Evolutionary conservation across 64 coral and sea anemone genomes (phyloP), one percentile per base, ranked within the genome.

Genomic region (Dendronephthya gigantea): DNA sequence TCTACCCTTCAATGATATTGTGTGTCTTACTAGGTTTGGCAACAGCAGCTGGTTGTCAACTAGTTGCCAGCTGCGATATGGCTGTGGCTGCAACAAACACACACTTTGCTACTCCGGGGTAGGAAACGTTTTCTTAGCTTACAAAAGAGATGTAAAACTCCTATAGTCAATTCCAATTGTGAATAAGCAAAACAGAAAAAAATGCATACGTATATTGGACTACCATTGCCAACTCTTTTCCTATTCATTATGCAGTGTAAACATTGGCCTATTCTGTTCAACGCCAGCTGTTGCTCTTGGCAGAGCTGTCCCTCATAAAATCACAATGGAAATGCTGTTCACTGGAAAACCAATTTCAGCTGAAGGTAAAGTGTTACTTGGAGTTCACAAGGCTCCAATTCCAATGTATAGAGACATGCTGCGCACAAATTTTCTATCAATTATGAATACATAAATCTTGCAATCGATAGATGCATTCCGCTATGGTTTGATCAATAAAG

Each of bases 71-170:
- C 82, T 98, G 95, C 91, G 95, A 98, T 83, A 83, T 98, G 50
- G 95, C 92, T 29, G 87, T 98, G 17, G 95, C 95, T 23, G 84
- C 92, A 2, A 82, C 86, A 12, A 93, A 91, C 13, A 87, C 91
- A 69, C 59, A 91, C 50, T 98, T 98, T 98, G 95, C 95, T 7
- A 98, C 95, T 28, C 95, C 95, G 35, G 95, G 95, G 95, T 98
- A 47, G 87, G 19, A 62, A 17, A n/a, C 6, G 17, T 23, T 5
- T 22, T 19, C 19, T n/a, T 16, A 62, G 19, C 55, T n/a, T 62
- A 45, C 8, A 12, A 8, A 33, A 2, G 10, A 0, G 34, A 3
- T 5, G 6, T 7, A 22, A 5, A 66, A 30, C 3, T 6, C 19
- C 58, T 14, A 3, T 30, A 66, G 29, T 30, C 19, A 8, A 3